These are phyloP conservation scores for Apogon hyalosoma DNA, from an alignment of 2,797 vertebrate genomes.

Conservation along the genomic window DNA sequence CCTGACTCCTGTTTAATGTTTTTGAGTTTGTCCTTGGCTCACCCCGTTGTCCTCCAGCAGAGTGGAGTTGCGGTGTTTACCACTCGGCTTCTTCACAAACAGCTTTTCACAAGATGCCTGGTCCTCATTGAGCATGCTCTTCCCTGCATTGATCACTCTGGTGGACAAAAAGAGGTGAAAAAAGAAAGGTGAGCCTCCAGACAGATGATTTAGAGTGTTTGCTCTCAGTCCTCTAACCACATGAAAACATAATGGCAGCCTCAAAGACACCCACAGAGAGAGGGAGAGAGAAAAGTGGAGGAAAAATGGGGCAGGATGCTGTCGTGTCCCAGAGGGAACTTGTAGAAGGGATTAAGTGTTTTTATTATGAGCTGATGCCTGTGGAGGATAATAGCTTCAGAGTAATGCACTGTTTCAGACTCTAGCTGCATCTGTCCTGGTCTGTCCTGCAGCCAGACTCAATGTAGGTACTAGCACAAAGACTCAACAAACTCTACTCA, in stretches of 20 bases:
- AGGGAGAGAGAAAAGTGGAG: constrained; percentile 8
- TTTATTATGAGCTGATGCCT: constrained; percentile 67
- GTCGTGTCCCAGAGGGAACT: constrained; percentile 60
- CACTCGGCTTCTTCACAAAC: constrained; percentile 87
- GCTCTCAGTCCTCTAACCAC: constrained; percentile 28
- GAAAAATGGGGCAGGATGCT: constrained; percentile 51
- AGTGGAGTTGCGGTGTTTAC: constrained; percentile 77
- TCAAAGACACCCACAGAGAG: constrained; percentile 10
- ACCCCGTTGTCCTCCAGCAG: constrained; percentile 84
- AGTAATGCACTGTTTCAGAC: constrained; percentile 60
- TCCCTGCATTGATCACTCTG: constrained; percentile 98
- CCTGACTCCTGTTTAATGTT: neutral
- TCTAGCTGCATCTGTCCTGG: constrained; percentile 27
- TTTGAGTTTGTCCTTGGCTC: constrained; percentile 46
- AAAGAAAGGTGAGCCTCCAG: constrained; percentile 26
- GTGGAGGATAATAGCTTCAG: constrained; percentile 66
- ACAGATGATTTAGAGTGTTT: constrained; percentile 42
- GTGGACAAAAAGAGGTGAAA: constrained; percentile 21
- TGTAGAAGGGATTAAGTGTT: constrained; percentile 68
- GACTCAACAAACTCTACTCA: too few relatives aligned
- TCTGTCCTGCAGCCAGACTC: constrained; percentile 24
- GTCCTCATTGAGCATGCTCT: constrained; percentile 98
- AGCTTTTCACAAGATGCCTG: constrained; percentile 95
- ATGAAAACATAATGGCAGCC: constrained; percentile 35
- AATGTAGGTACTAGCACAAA: constrained; percentile 2